Conservation (phyloP, 2,797 vertebrate genomes). For the Leptatherina wallacei region DNA sequence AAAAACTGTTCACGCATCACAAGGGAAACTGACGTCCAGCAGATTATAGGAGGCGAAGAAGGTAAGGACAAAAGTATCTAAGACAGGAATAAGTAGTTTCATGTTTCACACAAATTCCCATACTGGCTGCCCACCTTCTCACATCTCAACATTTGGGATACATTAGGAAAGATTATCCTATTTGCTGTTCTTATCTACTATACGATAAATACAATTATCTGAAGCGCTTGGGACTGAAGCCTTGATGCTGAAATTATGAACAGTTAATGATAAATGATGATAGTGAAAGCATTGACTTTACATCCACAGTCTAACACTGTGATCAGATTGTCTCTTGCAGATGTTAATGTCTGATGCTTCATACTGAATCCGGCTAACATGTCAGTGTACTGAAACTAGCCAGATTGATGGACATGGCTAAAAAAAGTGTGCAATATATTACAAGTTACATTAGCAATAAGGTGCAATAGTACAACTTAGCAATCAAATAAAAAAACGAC, state of each 20-base stretch:
- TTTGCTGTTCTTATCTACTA: conserved; percentile 23
- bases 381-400: conserved; percentile 49
- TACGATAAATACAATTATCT: conserved; percentile 43
- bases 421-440: conserved; percentile 28
- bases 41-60: conserved; percentile 29
- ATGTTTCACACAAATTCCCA: conserved; percentile 58
- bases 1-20: conserved; percentile 46
- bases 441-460: conserved; percentile 39
- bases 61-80: conserved; percentile 8
- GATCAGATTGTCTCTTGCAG: conserved; percentile 37
- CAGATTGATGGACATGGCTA: conserved; percentile 37
- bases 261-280: conserved; percentile 11
- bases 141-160: conserved; percentile 25
- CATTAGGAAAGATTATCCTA: conserved; percentile 12
- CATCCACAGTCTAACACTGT: conserved; percentile 43
- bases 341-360: conserved; percentile 33
- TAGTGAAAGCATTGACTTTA: conserved; percentile 20
- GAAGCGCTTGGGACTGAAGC: conserved; percentile 22
- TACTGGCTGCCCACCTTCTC: background rate
- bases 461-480: conserved; percentile 43
- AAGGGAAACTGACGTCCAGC: conserved; percentile 31
- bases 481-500: conserved; percentile 38
- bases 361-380: conserved; percentile 74
- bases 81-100: conserved; percentile 76
- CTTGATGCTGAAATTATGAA: conserved; percentile 23